Percentiles rank a stretch among this genome's conserved stretches.
These are phyloP conservation scores for Diuraphis noxia DNA, from an alignment of 1,140 invertebrate genomes.

Conservation along the genomic window DNA sequence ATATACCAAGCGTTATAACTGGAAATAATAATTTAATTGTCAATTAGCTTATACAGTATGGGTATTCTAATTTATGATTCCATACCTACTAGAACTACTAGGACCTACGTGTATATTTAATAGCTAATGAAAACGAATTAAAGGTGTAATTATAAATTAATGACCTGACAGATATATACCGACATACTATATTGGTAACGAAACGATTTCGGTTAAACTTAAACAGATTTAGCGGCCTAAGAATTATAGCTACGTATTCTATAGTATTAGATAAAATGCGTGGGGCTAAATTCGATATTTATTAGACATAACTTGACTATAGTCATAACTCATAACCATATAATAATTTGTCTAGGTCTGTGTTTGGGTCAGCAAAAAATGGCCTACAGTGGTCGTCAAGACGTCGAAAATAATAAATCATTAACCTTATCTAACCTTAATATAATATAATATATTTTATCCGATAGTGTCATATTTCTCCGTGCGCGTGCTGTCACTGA, in stretches of 20 bases:
- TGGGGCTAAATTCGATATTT: background rate
- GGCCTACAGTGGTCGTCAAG: no score
- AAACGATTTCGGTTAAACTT: no score
- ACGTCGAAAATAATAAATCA: no score
- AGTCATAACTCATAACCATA: background rate
- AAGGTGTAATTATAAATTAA: background rate
- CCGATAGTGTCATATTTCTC: background rate
- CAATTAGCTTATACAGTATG: background rate
- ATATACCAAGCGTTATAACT: background rate
- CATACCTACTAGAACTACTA: background rate
- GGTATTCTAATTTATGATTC: background rate
- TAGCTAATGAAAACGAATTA: no score
- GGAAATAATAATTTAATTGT: background rate
- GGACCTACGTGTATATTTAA: background rate
- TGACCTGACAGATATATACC: background rate
- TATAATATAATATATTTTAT: no score
- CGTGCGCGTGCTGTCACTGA: background rate
- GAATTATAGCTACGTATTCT: background rate
- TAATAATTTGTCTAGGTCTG: background rate
- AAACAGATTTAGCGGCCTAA: background rate
- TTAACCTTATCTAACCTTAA: no score
- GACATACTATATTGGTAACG: background rate
- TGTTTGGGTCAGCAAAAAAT: background rate
- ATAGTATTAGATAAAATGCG: background rate
- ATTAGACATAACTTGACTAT: background rate